phyloP scores from a whole-genome alignment of 2,113 vertebrate species.

The Myanophis thanlyinensis region DNA sequence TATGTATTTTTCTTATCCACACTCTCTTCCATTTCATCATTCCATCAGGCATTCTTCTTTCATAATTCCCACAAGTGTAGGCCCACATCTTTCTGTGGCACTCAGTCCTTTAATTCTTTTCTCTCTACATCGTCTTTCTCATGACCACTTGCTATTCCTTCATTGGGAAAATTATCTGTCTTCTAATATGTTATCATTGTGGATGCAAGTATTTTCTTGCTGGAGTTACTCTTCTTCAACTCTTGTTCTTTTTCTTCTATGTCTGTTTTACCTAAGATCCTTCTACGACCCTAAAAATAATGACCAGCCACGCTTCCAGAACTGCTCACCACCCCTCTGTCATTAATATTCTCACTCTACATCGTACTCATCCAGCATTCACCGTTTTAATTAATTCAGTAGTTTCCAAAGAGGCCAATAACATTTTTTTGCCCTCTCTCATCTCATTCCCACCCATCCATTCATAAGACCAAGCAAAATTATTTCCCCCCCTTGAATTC shows the following conservation, averaged over 20 bases:
- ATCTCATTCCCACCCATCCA: neutral
- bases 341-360: neutral
- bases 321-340: neutral
- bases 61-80: neutral
- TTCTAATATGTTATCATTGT: neutral
- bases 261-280: neutral
- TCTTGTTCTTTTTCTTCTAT: neutral
- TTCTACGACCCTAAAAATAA: neutral
- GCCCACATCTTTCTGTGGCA: neutral
- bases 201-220: neutral
- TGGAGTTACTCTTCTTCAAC: neutral
- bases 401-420: neutral
- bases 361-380: neutral
- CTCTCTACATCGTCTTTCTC: neutral
- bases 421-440: neutral
- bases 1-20: neutral
- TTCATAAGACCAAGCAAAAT: neutral
- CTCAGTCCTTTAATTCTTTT: neutral
- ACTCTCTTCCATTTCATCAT: neutral
- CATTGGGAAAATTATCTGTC: neutral
- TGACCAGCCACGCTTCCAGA: neutral
- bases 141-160: neutral
- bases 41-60: neutral
- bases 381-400: neutral
- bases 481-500: neutral